Evolutionary conservation across 2,888 invertebrate species (phyloP), one percentile per base, ranked within the genome.

Genomic region (Drosophila suboccidentalis): DNA sequence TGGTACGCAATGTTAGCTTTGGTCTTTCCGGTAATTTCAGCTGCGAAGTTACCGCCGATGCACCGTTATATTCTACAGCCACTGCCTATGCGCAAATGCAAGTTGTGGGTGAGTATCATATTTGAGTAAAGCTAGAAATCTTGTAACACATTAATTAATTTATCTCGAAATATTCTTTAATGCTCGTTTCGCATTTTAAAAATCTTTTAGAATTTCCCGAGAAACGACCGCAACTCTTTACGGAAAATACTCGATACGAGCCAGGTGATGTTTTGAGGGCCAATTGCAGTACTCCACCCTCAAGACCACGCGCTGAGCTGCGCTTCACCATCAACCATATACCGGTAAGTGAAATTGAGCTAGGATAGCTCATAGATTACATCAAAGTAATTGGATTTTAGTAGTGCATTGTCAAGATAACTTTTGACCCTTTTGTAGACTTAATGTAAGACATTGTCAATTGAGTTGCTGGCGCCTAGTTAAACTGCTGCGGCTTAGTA

Each of bases 291-390:
- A 95, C 96, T 3, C 94, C 95, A 9, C 95, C 96, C 9, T 95
- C 96, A 5, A 94, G 94, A 75, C 97, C 97, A 5, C 94, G 95
- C 26, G 95, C 96, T 22, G 95, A 95, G 75, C 94, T 97, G 73
- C 95, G 95, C 78, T 96, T 97, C 85, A 94, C 94, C 80, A 94
- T 97, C 71, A 97, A 97, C 92, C 96, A 96, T 90, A 94, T 95
- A 76, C 94, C 95, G 93, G 97, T 97, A 93, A 96, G 96, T 94
- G 19, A 17, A 55, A 8, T 29, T 32, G 15, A 5, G 39, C 22
- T 19, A 29, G 29, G 29, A 19, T 29, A 39, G 44, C 26, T n/a
- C 15, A 13, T 17, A 43, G 19, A 44, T 43, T 32, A 19, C 4
- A 43, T 19, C 9, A 34, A 32, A 19, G 43, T 34, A 38, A 39